Base-by-base conservation (phyloP, 2,888 invertebrate genomes). In the Cryptus viduatorius region DNA sequence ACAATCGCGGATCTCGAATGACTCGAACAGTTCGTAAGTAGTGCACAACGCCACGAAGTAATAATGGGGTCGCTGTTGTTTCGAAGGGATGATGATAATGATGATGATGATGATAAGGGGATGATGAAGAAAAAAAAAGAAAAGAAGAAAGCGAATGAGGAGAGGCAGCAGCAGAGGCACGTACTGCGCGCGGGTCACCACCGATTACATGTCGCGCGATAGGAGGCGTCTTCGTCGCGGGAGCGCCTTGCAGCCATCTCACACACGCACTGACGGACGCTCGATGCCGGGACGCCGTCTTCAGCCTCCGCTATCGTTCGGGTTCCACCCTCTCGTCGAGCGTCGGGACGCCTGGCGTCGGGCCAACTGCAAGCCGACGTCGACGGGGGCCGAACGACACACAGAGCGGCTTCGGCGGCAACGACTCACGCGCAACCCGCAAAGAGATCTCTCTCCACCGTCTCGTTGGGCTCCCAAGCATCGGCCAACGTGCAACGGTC, bases 261-360 rank as follows among this genome's bases (percentile, higher is more conserved):
- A 92, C 92, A 92, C 91, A 90, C 93, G 92, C 92, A 93, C 93
- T 93, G 93, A 93, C 93, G 93, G 92, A 92, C 90, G 90, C 90
- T 90, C 93, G 92, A 92, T 92, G 93, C 93, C 93, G 93, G 93
- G 93, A 93, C 93, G 93, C 93, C 90, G 90, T 90, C 91, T 91
- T 92, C 93, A 92, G 92, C 85, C 88, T 89, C 84, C 87, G 79
- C 79, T 82, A 82, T 82, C 85, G 82, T 87, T 93, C 93, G 92
- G 91, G 89, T 12, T 86, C 90, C 89, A 92, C 92, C 92, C 92
- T 92, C 91, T 93, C 93, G 93, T 92, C 80, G 87, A 89, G 90
- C 90, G 90, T 93, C 93, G 93, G 91, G 89, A 89, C 89, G 92
- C 92, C 91, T 92, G 92, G 91, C 92, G 85, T 69, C 78, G 82